Evolutionary conservation across 2,113 vertebrate species (phyloP).

Genomic region (Caracal caracal): DNA sequence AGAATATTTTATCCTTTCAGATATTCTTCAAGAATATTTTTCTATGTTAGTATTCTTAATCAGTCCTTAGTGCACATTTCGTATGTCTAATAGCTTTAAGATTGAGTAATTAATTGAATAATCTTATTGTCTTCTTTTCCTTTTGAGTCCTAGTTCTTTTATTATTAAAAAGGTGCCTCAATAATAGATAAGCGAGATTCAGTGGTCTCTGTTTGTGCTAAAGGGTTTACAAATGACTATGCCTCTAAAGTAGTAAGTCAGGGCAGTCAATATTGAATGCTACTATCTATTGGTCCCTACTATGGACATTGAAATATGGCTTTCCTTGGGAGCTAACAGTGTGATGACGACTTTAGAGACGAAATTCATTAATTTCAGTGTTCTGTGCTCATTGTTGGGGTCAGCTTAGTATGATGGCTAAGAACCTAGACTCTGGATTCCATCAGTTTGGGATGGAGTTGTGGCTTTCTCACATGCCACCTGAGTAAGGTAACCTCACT

Average conservation of each 20-base stretch:
- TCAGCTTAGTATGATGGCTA: background rate
- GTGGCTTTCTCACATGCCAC: background rate
- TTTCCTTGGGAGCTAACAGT: background rate
- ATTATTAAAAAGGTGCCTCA: background rate
- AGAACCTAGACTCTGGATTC: background rate
- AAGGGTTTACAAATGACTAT: background rate
- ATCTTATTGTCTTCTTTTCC: background rate
- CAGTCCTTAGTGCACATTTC: background rate
- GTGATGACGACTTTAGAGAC: background rate
- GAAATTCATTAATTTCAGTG: background rate
- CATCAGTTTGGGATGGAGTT: background rate
- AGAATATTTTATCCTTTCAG: background rate
- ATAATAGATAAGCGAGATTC: background rate
- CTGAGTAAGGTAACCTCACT: background rate
- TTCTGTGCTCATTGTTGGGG: background rate
- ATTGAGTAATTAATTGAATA: conserved; percentile 19
- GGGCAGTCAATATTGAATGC: background rate
- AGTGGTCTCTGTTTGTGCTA: background rate
- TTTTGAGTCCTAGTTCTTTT: background rate
- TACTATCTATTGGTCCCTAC: background rate
- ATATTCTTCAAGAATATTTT: background rate
- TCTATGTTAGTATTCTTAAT: background rate
- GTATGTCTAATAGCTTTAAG: background rate
- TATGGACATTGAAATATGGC: background rate
- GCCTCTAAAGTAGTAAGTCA: background rate